phyloP scores from a whole-genome alignment of 2,888 invertebrate genomes.

The Zhuqinia jingwanae region DNA sequence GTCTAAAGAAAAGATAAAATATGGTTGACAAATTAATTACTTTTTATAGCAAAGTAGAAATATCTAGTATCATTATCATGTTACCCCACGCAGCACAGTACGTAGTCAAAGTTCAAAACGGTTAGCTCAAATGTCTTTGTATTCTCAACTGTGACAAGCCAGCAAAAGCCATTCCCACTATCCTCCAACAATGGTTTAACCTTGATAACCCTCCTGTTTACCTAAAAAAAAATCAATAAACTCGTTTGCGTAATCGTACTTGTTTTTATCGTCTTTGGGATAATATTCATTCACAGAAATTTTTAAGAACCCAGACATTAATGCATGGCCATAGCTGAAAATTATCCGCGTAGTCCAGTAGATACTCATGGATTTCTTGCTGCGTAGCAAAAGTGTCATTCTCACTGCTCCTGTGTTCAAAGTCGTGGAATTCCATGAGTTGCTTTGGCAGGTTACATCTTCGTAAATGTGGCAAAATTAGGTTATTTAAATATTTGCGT shows the following conservation, averaged over 20 bases:
- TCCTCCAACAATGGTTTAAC: constrained; percentile 9
- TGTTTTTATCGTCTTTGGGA: not conserved
- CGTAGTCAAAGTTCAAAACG: constrained; percentile 31
- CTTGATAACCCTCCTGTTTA: not conserved
- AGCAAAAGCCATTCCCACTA: not conserved
- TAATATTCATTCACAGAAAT: not conserved
- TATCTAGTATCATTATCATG: not conserved
- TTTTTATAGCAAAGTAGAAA: not conserved
- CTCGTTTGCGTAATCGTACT: no score
- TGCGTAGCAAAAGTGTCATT: constrained; percentile 51
- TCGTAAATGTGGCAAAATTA: no score
- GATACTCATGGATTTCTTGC: constrained; percentile 51
- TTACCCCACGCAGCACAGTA: constrained; percentile 54
- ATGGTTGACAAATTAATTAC: not conserved
- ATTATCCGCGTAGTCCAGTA: constrained; percentile 52
- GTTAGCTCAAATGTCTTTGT: constrained; percentile 18
- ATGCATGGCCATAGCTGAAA: constrained; percentile 45
- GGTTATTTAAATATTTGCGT: no score
- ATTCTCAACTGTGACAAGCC: constrained; percentile 43
- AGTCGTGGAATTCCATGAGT: constrained; percentile 54
- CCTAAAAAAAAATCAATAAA: constrained; percentile 19
- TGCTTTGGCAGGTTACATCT: constrained; percentile 58
- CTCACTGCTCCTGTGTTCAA: not conserved
- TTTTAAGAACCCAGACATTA: not conserved
- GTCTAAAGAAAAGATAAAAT: not conserved